Base-by-base conservation (phyloP, 2,113 vertebrate genomes). In the Halichoeres trimaculatus region DNA sequence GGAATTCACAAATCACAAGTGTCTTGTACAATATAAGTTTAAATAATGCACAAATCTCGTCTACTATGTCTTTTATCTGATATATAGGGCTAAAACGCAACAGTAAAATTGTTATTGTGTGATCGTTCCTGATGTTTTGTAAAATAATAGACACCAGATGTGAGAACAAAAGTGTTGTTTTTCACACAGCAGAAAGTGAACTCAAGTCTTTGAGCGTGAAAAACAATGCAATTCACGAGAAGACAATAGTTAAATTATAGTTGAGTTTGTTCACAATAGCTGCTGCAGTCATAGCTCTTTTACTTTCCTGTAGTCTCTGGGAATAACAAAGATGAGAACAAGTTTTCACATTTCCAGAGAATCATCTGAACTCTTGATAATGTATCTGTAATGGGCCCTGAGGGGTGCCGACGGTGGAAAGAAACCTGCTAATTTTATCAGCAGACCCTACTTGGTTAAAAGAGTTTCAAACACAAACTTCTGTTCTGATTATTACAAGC, bases 361-460 rank as follows among this genome's bases (percentile, higher is more conserved):
- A 26, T 38, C 26, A 36, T 34, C 24, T 14, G 52, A 40, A 61
- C n/a, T 6, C 22, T 48, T 45, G 10, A 48, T 48, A 17, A 52
- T n/a, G 30, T 2, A 50, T 30, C 45, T 38, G 9, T 40, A 40
- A 40, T 40, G 38, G 10, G 43, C 38, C 19, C 35, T 51, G 19
- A 65, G 22, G 20, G 12, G 41, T 62, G 40, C 5, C 22, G 14
- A 26, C 3, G 53, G 55, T 74, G 81, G 75, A 87, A 83, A 85
- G 59, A 9, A 2, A 13, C 10, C n/a, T 45, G 48, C 79, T 89
- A 71, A 79, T 85, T 85, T 76, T 78, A 81, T 70, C 60, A 78
- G 30, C 35, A 45, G 76, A 62, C 74, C 58, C 80, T 79, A 74
- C 84, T 83, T 70, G 56, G 35, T n/a, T 47, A 30, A 52, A 59